Evolutionary conservation across 2,797 vertebrate species (phyloP).

Genomic region (Strix occidentalis): DNA sequence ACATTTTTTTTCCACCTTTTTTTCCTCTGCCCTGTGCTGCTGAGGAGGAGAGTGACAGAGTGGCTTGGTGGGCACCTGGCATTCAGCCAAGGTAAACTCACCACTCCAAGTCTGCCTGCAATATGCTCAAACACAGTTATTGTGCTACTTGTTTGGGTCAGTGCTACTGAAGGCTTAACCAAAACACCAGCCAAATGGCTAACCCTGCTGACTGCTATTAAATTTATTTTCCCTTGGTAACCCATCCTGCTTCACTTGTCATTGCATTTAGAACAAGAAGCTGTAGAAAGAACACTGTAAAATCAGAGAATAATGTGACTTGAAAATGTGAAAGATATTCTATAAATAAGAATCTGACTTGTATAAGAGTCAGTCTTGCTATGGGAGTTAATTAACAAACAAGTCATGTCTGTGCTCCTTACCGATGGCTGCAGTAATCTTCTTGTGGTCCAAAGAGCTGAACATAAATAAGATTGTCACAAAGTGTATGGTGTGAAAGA

Average conservation of each 20-base stretch:
- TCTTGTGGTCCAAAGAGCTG: constrained; percentile 10
- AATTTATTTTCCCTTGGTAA: neutral
- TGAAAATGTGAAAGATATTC: neutral
- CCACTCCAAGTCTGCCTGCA: neutral
- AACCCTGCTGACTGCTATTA: neutral
- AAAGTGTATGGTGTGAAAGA: constrained; percentile 22
- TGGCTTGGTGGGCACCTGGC: neutral
- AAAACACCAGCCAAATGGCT: neutral
- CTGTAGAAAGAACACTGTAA: neutral
- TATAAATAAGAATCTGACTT: neutral
- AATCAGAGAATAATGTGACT: neutral
- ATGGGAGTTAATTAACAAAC: neutral
- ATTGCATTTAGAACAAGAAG: neutral
- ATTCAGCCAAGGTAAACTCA: neutral
- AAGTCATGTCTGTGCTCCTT: constrained; percentile 3
- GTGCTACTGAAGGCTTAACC: neutral
- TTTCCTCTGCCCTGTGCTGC: neutral
- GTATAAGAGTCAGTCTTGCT: neutral
- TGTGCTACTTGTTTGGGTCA: neutral
- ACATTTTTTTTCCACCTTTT: neutral
- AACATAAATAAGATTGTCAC: constrained; percentile 26
- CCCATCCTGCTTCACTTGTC: neutral
- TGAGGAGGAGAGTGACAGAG: neutral
- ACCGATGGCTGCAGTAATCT: neutral
- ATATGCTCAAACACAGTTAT: neutral